Evolutionary conservation across 2,113 vertebrate genomes (phyloP).

Genomic region (Indicator indicator): DNA sequence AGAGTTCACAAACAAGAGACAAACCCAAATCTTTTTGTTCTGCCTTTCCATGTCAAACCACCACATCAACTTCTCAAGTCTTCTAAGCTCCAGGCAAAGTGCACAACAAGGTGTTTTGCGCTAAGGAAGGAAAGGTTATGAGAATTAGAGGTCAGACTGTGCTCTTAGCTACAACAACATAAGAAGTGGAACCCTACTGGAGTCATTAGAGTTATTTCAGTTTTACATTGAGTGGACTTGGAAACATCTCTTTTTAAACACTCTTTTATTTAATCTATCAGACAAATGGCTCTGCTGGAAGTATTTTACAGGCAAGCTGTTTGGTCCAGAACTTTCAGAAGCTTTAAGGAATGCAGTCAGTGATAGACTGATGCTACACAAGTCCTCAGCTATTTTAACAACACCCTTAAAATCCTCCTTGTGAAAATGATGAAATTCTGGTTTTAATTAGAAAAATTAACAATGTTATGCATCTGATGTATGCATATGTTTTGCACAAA

Average conservation of each 20-base stretch:
- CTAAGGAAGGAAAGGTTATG: not conserved
- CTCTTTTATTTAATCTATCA: not conserved
- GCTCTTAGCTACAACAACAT: not conserved
- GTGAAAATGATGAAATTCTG: not conserved
- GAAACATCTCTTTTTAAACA: not conserved
- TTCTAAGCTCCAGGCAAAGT: not conserved
- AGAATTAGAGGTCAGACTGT: not conserved
- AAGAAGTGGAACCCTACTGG: not conserved
- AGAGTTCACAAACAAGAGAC: not conserved
- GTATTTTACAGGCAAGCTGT: not conserved
- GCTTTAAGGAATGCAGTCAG: not conserved
- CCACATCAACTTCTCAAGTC: not conserved
- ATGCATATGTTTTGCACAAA: not conserved
- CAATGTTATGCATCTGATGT: not conserved
- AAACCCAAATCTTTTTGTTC: not conserved
- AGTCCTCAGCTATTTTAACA: not conserved
- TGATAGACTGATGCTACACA: not conserved
- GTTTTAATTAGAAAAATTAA: not conserved
- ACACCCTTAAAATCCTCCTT: not conserved
- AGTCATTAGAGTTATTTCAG: not conserved
- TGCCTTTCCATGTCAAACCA: not conserved
- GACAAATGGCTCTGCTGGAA: not conserved
- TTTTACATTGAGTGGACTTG: not conserved
- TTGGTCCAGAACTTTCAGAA: not conserved
- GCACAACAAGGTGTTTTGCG: not conserved